Conservation (phyloP, 2,888 invertebrate genomes). For the Furcula furcula region DNA sequence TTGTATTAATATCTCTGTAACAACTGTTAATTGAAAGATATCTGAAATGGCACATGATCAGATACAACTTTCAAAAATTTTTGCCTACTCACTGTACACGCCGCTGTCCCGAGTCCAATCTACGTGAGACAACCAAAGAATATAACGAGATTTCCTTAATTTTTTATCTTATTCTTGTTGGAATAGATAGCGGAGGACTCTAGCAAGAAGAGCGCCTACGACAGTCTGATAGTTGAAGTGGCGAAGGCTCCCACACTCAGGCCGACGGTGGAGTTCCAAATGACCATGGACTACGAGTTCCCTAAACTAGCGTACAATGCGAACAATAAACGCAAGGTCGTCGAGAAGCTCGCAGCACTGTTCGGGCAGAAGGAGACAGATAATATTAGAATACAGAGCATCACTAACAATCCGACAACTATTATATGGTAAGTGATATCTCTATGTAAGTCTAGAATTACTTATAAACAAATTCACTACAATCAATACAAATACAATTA, state of each 20-base stretch:
- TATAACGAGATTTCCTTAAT: too few relatives aligned
- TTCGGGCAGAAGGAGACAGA: conserved; percentile 89
- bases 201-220: conserved; percentile 88
- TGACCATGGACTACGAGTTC: conserved; percentile 87
- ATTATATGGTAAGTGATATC: conserved; percentile 86
- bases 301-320: conserved; percentile 87
- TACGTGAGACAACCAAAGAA: too few relatives aligned
- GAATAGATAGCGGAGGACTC: conserved; percentile 86
- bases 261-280: conserved; percentile 90
- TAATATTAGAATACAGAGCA: conserved; percentile 87
- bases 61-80: too few relatives aligned
- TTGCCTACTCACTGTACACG: too few relatives aligned
- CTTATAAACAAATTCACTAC: background rate
- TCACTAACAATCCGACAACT: conserved; percentile 85
- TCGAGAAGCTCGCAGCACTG: conserved; percentile 89
- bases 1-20: too few relatives aligned
- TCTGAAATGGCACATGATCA: too few relatives aligned
- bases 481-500: too few relatives aligned
- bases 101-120: too few relatives aligned
- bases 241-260: conserved; percentile 83
- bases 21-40: too few relatives aligned
- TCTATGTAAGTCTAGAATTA: too few relatives aligned
- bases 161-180: too few relatives aligned
- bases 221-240: conserved; percentile 90
- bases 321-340: conserved; percentile 88